phyloP scores from a whole-genome alignment of 2,888 invertebrate genomes.

The Nycteola revayana region DNA sequence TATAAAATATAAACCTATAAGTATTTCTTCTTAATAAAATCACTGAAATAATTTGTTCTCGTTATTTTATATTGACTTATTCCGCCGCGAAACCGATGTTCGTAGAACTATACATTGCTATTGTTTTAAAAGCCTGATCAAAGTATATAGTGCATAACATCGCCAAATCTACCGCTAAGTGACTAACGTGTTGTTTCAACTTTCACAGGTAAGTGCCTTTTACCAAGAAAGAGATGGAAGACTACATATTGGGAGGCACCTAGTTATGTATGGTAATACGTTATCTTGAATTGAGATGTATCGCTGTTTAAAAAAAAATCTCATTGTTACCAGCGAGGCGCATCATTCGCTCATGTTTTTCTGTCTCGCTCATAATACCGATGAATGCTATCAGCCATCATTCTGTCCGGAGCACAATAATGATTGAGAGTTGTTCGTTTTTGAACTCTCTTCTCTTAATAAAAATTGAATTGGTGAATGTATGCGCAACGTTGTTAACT shows the following conservation, averaged over 20 bases:
- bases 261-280: conserved; percentile 26
- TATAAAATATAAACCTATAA: too few species aligned
- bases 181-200: conserved; percentile 37
- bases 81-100: too few species aligned
- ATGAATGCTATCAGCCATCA: conserved; percentile 50
- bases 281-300: conserved; percentile 47
- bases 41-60: too few species aligned
- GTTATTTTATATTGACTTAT: too few species aligned
- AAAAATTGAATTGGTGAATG: too few species aligned
- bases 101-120: too few species aligned
- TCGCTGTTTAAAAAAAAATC: conserved; percentile 58
- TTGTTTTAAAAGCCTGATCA: too few species aligned
- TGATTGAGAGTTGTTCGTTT: too few species aligned
- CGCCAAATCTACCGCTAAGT: conserved; percentile 1
- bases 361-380: conserved; percentile 51
- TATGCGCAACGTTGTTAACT: too few species aligned
- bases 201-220: conserved; percentile 47
- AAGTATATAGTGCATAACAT: too few species aligned
- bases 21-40: too few species aligned
- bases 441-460: too few species aligned
- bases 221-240: conserved; percentile 10
- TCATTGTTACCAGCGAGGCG: conserved; percentile 51
- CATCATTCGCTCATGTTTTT: conserved; percentile 58
- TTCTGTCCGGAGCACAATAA: conserved; percentile 37
- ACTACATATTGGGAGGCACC: conserved; percentile 14